A percentile compares a stretch with the other conserved stretches of the same genome.
Evolutionary conservation across 2,113 vertebrate species (phyloP).

Genomic region (Myotis davidii): DNA sequence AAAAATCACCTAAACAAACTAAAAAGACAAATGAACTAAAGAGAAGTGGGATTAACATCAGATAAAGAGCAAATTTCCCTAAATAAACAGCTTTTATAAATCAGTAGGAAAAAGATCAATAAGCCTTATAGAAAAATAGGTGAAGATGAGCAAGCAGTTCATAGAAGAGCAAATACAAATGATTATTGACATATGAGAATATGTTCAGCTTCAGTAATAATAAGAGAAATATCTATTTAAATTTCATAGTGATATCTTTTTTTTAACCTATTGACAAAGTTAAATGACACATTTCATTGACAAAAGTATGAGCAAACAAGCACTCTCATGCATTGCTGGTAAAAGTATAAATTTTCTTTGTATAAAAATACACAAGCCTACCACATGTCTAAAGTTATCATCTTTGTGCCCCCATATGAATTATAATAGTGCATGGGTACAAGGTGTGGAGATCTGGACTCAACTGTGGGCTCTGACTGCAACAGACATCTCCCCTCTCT

Average conservation of each 20-base stretch:
- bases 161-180: conserved; percentile 28
- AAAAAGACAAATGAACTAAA: not conserved
- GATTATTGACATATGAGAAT: not conserved
- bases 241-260: not conserved
- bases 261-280: not conserved
- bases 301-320: not conserved
- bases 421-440: conserved; percentile 84
- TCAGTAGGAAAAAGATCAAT: conserved; percentile 5
- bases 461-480: not conserved
- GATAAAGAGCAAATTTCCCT: not conserved
- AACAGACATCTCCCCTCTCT: not conserved
- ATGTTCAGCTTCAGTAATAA: not conserved
- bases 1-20: conserved; percentile 35
- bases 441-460: not conserved
- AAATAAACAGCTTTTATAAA: conserved; percentile 40
- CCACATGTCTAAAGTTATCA: conserved; percentile 92
- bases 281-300: not conserved
- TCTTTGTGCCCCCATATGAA: conserved; percentile 93
- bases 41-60: not conserved
- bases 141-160: not conserved
- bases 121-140: conserved; percentile 28
- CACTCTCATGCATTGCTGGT: conserved; percentile 82
- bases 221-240: conserved; percentile 28
- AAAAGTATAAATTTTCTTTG: conserved; percentile 4
- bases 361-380: conserved; percentile 93